These are phyloP conservation scores for Drosophila azteca DNA, from an alignment of 1,140 invertebrate species.

Conservation along the genomic window DNA sequence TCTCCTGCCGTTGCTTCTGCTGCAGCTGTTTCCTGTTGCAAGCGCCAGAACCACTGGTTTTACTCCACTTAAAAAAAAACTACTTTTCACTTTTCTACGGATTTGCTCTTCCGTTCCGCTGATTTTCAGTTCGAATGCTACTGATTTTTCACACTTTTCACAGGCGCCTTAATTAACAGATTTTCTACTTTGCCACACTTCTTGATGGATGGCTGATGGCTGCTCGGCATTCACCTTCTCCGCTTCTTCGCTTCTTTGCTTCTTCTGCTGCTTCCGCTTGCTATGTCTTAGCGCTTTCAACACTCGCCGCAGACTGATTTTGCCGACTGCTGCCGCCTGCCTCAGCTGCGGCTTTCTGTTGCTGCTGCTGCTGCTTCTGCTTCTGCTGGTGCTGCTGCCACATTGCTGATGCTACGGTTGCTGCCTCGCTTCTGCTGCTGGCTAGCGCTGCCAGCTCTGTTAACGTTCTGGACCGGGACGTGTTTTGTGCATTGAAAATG, in stretches of 20 bases:
- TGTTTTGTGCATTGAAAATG: conserved; percentile 59
- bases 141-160: conserved; percentile 72
- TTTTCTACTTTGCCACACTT: conserved; percentile 62
- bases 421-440: conserved; percentile 11
- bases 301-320: conserved; percentile 77
- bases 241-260: conserved; percentile 3
- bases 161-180: conserved; percentile 65
- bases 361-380: conserved; percentile 34
- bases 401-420: conserved; percentile 12
- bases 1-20: conserved; percentile 9
- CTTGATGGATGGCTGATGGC: conserved; percentile 5
- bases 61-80: conserved; percentile 50
- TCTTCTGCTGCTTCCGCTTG: conserved; percentile 49
- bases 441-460: conserved; percentile 13
- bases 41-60: conserved; percentile 36
- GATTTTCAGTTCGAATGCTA: conserved; percentile 39
- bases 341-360: conserved; percentile 15
- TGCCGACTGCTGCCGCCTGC: conserved; percentile 37
- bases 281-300: conserved; percentile 79
- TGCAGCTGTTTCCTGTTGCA: conserved; percentile 57
- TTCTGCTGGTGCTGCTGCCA: conserved; percentile 26
- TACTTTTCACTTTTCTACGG: conserved; percentile 75
- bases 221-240: conserved; percentile 22
- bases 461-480: conserved; percentile 53
- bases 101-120: conserved; percentile 26